phyloP scores from a whole-genome alignment of 2,888 invertebrate species.

The Cinara cedri region DNA sequence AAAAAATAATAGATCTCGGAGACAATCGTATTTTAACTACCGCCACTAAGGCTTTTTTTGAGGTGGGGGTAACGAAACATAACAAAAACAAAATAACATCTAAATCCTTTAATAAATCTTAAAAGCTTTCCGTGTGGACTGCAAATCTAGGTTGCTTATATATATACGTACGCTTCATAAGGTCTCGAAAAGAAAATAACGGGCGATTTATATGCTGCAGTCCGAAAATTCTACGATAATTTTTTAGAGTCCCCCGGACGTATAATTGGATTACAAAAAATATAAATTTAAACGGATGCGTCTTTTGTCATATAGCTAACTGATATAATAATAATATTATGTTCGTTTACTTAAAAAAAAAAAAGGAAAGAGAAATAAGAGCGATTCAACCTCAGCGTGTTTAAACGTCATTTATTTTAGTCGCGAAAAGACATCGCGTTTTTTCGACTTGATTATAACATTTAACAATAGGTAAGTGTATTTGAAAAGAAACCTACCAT shows the following conservation, averaged over 20 bases:
- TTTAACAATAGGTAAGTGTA: no score
- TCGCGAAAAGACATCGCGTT: no score
- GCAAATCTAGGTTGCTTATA: slow-evolving; percentile 20
- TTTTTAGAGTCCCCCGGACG: background rate
- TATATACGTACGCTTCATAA: slow-evolving; percentile 4
- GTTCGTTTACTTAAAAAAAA: no score
- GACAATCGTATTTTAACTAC: slow-evolving; percentile 25
- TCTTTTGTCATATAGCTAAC: background rate
- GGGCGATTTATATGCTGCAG: slow-evolving; percentile 16
- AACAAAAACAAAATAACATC: slow-evolving; percentile 39
- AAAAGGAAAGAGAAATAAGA: no score
- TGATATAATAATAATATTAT: no score
- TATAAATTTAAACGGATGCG: background rate
- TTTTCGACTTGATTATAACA: no score
- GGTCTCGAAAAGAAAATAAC: slow-evolving; percentile 9
- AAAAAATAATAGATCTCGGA: background rate
- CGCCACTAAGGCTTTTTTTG: background rate
- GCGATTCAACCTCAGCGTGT: no score
- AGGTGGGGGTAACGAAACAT: no score
- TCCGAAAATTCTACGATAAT: slow-evolving; percentile 11
- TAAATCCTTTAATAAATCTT: slow-evolving; percentile 43
- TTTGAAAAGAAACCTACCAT: no score
- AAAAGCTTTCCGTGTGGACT: slow-evolving; percentile 12
- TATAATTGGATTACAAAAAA: slow-evolving; percentile 10
- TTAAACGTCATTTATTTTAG: no score